Evolutionary conservation across 2,113 vertebrate genomes (phyloP), one percentile per base, ranked within the genome.

Genomic region (Tychaedon coryphoeus): DNA sequence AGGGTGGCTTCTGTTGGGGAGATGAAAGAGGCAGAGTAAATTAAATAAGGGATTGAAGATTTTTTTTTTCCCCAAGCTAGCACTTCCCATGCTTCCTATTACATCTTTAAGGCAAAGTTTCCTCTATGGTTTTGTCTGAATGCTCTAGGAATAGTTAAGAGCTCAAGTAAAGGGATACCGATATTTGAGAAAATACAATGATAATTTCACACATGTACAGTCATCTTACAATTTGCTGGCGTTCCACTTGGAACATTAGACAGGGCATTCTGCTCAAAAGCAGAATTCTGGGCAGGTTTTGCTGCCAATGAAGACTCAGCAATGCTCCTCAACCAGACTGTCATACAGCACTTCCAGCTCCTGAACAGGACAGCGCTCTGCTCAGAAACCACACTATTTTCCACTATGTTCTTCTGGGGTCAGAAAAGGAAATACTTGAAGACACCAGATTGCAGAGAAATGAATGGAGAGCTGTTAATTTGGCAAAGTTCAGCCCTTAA

Each of bases 351-450:
- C 45, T 33, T 69, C 51, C 58, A 80, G n/a, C 20, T 38, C 28
- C 45, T 5, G 1, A 0, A 5, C 1, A 2, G 58, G 29, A 72
- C 2, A 2, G 20, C 51, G 36, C 25, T 48, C 31, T 4, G 12
- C 56, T 86, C 51, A 83, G 50, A 42, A 87, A 45, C 10, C 1
- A 0, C 9, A 74, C 4, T 11, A 0, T 57, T 67, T 82, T 73
- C 74, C 14, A 54, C 84, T 25, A 11, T 33, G 53, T 64, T 28
- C 19, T 84, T 18, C 56, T 31, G 5, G 17, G 33, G 7, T 2
- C 61, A 82, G 20, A 40, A 87, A 78, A 78, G 2, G 13, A 34
- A 78, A 62, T 19, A 82, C 25, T 24, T 50, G 8, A 90, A 82
- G 33, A 33, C 16, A 76, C 10, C 66, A 90, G 23, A 24, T 15